Base-by-base conservation (phyloP, 2,797 vertebrate species). In the Pteropus rufus region DNA sequence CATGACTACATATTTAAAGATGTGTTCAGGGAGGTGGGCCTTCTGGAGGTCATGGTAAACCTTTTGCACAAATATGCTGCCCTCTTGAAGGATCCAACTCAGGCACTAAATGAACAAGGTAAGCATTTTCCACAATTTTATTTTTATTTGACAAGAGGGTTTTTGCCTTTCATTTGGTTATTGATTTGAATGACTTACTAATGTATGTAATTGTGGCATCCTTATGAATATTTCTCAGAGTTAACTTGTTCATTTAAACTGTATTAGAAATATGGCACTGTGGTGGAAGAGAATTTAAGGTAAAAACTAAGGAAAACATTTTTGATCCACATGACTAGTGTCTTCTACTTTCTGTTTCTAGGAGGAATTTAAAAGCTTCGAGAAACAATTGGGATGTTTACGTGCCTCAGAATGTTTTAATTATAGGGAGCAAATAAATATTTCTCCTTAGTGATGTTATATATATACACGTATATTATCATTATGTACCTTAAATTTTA, bases 31-130 rank as follows among this genome's bases (percentile, higher is more conserved):
- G 99, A 99, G 98, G 99, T 99, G 58, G 99, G 99, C 19, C 99
- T 99, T 97, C 98, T 99, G 96, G 99, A 99, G 98, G 99, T 99
- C 96, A 99, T 99, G 98, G 99, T 99, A 93, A 99, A 99, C 98
- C 99, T 99, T 98, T 98, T 99, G 96, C 99, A 99, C 98, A 99
- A 99, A 98, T 99, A 99, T 36, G 99, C 99, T 56, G 99, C 99
- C 70, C 98, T 99, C 98, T 98, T 99, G 97, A 99, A 99, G 98
- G 99, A 99, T 96, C 99, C 99, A 19, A 98, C 99, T 73, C 99
- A 99, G 92, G 98, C 98, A 2, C 98, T 98, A 69, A 99, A 99
- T 41, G 99, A 99, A 89, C 99, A 99, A 98, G 99, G 99, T 99
- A 98, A 19, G 89, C 77, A 1, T 88, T 54, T 83, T 76, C 44